Evolutionary conservation across 2,113 vertebrate species (phyloP).

Genomic region (Petrocephalus zakoni): DNA sequence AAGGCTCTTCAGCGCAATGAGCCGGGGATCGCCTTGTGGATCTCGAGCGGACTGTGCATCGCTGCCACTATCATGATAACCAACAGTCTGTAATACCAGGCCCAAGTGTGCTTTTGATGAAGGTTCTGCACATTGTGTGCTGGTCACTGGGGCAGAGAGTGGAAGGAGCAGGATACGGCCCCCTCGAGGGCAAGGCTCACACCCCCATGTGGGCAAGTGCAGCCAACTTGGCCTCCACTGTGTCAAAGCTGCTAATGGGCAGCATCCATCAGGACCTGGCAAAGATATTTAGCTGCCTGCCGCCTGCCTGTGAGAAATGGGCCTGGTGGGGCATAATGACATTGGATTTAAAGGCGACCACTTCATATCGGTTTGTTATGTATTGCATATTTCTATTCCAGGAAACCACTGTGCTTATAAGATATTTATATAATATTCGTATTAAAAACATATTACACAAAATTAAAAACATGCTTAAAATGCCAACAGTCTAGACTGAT

Average conservation of each 20-base stretch:
- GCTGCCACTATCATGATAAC: background rate
- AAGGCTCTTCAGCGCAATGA: background rate
- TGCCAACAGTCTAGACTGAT: background rate
- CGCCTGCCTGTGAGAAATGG: conserved; percentile 10
- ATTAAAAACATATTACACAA: background rate
- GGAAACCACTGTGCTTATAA: background rate
- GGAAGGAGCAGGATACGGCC: background rate
- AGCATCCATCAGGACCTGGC: conserved; percentile 43
- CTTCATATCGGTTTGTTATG: background rate
- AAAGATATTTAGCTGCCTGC: conserved; percentile 13
- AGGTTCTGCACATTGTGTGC: background rate
- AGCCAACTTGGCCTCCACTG: conserved; percentile 21
- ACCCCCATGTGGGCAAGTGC: background rate
- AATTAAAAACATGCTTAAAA: background rate
- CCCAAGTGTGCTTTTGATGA: background rate
- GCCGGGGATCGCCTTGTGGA: background rate
- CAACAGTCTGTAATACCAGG: background rate
- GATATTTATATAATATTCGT: background rate
- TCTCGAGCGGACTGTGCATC: background rate
- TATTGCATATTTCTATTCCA: background rate
- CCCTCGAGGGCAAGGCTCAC: background rate
- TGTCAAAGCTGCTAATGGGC: conserved; percentile 41
- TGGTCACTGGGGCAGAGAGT: background rate
- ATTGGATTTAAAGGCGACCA: background rate
- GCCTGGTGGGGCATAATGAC: background rate